Evolutionary conservation across 2,797 vertebrate genomes (phyloP).

Genomic region (Melanotaenia trifasciata): DNA sequence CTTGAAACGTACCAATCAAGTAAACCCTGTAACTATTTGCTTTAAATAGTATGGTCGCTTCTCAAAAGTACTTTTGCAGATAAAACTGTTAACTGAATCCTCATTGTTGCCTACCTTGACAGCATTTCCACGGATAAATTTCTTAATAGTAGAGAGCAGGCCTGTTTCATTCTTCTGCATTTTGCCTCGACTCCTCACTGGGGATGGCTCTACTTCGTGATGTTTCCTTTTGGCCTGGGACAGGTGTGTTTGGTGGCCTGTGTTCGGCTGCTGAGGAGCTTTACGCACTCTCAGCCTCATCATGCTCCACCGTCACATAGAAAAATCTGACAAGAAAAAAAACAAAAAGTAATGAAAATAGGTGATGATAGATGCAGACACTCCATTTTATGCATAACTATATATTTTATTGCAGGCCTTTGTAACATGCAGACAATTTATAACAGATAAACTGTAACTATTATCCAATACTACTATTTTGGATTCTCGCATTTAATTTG

Average conservation of each 20-base stretch:
- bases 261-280: slow-evolving; percentile 91
- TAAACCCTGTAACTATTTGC: not conserved
- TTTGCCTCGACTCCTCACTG: slow-evolving; percentile 84
- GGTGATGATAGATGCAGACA: too few species aligned
- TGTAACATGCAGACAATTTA: too few species aligned
- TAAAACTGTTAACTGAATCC: not conserved
- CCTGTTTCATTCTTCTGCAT: slow-evolving; percentile 93
- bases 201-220: slow-evolving; percentile 88
- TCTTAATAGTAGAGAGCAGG: slow-evolving; percentile 96
- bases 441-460: not conserved
- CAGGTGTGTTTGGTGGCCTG: slow-evolving; percentile 83
- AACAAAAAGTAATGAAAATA: not conserved
- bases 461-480: not conserved
- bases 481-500: not conserved
- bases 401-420: too few species aligned
- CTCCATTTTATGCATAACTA: too few species aligned
- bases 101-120: slow-evolving; percentile 85
- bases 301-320: slow-evolving; percentile 91
- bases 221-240: slow-evolving; percentile 94
- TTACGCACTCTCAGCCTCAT: slow-evolving; percentile 99
- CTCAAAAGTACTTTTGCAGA: not conserved
- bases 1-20: not conserved
- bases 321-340: slow-evolving; percentile 72
- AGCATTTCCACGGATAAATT: slow-evolving; percentile 96
- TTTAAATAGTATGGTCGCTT: not conserved